Base-by-base conservation (phyloP, 2,888 invertebrate species). In the Cynaeus angustus region DNA sequence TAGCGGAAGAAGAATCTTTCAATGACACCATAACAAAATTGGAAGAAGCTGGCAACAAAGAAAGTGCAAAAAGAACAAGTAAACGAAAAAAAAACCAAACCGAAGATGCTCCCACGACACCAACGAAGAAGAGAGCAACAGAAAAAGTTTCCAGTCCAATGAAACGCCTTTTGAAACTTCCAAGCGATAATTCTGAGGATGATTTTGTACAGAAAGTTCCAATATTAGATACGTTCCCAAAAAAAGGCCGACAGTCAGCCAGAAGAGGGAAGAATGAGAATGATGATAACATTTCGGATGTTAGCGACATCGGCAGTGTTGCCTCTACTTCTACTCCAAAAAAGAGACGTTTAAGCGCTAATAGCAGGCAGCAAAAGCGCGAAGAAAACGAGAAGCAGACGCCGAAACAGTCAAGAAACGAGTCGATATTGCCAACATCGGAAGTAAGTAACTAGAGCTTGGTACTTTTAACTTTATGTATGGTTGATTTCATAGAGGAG, bases 401-500 rank as follows among this genome's bases (percentile, higher is more conserved):
- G 28, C 33, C 55, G 13, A 16, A 45, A 8, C n/a, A n/a, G n/a
- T n/a, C n/a, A n/a, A n/a, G n/a, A n/a, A n/a, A n/a, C n/a, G n/a
- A n/a, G n/a, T n/a, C n/a, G n/a, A n/a, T n/a, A n/a, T n/a, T n/a
- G n/a, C 12, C 55, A n/a, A 69, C 48, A 56, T 48, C 56, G 52
- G 72, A 65, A 13, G 66, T 61, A 74, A 58, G 59, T 72, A 69
- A n/a, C n/a, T n/a, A n/a, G n/a, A n/a, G n/a, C 64, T 1, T 21
- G 2, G 21, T 21, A 7, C 1, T 10, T n/a, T 37, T 6, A 10
- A 10, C 6, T 21, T 21, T 21, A 3, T 21, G 37, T 10, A 37
- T 10, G 1, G 10, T 37, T n/a, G 8, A 2, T 37, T 58, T 78
- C 77, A 30, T 50, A 82, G 82, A 79, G 81, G 72, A 72, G 52